These are phyloP conservation scores for Spizella passerina DNA, from an alignment of 2,797 vertebrate genomes.

Conservation along the genomic window DNA sequence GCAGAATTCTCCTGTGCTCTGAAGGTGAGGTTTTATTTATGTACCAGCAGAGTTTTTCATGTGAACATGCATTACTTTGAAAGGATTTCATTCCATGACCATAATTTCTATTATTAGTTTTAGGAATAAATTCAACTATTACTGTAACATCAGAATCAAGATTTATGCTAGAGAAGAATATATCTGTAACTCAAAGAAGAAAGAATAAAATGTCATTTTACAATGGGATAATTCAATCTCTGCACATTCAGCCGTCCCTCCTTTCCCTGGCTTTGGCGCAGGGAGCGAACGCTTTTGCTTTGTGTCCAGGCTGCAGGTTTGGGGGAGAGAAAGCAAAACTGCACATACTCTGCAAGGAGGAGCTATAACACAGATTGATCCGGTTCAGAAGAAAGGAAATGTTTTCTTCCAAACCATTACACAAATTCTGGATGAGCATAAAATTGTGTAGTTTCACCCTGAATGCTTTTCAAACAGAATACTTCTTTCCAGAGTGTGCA, in stretches of 20 bases:
- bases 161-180: not conserved
- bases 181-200: not conserved
- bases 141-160: not conserved
- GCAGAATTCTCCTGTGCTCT: not conserved
- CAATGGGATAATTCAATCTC: not conserved
- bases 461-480: not conserved
- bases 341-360: constrained; percentile 1
- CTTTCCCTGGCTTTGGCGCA: not conserved
- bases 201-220: not conserved
- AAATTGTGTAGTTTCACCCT: not conserved
- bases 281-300: not conserved
- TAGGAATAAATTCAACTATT: not conserved
- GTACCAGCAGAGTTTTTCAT: not conserved
- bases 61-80: not conserved
- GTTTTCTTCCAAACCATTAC: not conserved
- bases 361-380: not conserved
- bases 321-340: not conserved
- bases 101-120: not conserved
- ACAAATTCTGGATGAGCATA: not conserved
- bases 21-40: not conserved
- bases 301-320: constrained; percentile 33
- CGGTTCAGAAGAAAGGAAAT: not conserved
- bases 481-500: not conserved
- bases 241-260: not conserved
- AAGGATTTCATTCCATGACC: not conserved